These are phyloP conservation scores for Heloderma charlesbogerti DNA, from an alignment of 2,113 vertebrate species.

Conservation along the genomic window DNA sequence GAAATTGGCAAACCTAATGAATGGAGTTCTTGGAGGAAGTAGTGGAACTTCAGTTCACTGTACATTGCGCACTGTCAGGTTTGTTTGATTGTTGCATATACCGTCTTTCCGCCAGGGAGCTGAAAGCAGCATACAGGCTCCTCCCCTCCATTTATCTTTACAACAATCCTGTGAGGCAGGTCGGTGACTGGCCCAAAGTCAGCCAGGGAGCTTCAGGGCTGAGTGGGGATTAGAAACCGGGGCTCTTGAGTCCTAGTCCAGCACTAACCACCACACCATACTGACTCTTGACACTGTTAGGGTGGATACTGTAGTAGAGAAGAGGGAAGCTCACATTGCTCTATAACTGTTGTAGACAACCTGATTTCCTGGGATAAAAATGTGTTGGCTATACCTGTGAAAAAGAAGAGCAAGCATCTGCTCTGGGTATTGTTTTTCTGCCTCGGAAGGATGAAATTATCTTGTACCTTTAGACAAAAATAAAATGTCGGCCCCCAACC, in stretches of 20 bases:
- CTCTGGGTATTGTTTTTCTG: not conserved
- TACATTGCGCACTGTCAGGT: not conserved
- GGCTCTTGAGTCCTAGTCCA: no score
- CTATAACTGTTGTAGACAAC: not conserved
- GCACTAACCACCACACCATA: no score
- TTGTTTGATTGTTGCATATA: not conserved
- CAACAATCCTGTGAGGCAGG: no score
- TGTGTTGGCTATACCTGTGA: not conserved
- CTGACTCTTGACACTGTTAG: not conserved
- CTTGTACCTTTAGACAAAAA: not conserved
- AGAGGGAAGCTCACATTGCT: not conserved
- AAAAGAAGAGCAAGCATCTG: not conserved
- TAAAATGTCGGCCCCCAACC: not conserved
- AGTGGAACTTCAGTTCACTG: not conserved
- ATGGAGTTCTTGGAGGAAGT: not conserved
- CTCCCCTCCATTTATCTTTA: no score
- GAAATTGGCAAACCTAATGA: not conserved
- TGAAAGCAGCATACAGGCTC: no score
- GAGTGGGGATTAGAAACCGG: no score
- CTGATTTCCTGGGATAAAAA: not conserved
- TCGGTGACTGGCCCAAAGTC: no score
- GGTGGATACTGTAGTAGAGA: not conserved
- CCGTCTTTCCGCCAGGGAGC: no score
- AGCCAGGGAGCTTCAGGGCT: no score
- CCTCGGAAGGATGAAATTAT: not conserved